Evolutionary conservation across 37 sponge, comb jelly and placozoan species (phyloP), one percentile per base, ranked within the genome.

Genomic region (Halichondria panicea): DNA sequence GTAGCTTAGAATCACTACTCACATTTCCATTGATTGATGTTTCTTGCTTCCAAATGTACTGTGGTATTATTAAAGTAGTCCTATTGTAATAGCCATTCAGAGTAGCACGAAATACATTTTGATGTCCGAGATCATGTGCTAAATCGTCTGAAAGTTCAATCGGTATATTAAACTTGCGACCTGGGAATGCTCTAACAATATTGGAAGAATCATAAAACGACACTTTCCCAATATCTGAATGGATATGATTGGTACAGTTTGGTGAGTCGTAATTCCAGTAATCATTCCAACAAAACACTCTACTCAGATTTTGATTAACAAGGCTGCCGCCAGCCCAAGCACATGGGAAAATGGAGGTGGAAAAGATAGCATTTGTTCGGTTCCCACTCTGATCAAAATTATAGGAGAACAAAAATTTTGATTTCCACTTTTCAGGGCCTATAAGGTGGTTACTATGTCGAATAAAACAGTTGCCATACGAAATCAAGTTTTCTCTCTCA

Each of bases 321-420:
- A 44, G 35, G 35, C 33, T 28, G 22, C 48, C 43, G 1, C 74
- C 82, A 32, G 55, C 66, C 58, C 55, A 65, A 1, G 80, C 21
- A 34, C 89, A 88, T 1, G 81, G 78, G 11, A 57, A 40, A 22
- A 88, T 48, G 22, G 89, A 81, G 13, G 82, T 81, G 1, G 71
- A 33, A 56, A 82, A 82, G 28, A 88, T 81, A 18, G 89, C 36
- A 35, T 77, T 44, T 18, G 54, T 59, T n/a, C n/a, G n/a, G n/a
- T n/a, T n/a, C 32, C 72, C 13, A 44, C 30, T 38, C 1, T 3
- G 18, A 12, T 76, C 86, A 32, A 2, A 4, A 44, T 87, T 87
- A 32, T 71, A 52, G 4, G 50, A 18, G 42, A 75, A 75, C 27
- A 31, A 12, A 39, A 61, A 63, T 12, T 1, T 8, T 43, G 74